Evolutionary conservation across 92 coral and sea anemone species (phyloP).

Genomic region (Blastomussa wellsi): DNA sequence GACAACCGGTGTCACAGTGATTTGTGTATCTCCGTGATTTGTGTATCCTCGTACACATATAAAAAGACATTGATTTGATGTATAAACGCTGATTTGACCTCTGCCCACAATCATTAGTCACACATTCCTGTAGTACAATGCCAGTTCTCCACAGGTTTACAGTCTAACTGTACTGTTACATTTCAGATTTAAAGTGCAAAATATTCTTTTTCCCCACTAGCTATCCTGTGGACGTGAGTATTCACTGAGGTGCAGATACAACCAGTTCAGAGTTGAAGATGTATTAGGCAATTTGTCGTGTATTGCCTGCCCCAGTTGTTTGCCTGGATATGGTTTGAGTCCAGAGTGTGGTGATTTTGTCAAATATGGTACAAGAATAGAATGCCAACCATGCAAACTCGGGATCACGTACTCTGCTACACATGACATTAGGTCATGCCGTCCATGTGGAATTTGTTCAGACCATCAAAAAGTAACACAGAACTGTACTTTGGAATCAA

Average conservation of each 20-base stretch:
- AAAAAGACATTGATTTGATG: too few relatives aligned
- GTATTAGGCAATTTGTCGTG: constrained; percentile 48
- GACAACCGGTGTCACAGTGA: too few relatives aligned
- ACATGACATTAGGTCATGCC: constrained; percentile 38
- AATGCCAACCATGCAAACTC: constrained; percentile 51
- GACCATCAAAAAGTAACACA: constrained; percentile 34
- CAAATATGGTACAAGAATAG: constrained; percentile 14
- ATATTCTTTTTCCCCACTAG: neutral
- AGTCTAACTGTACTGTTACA: neutral
- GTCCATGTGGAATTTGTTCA: constrained; percentile 61
- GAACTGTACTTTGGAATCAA: constrained; percentile 55
- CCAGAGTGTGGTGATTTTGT: constrained; percentile 63
- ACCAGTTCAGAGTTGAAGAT: constrained; percentile 46
- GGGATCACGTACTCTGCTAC: constrained; percentile 59
- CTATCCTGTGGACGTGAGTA: neutral
- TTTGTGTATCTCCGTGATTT: too few relatives aligned
- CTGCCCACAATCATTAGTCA: neutral
- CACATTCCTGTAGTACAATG: neutral
- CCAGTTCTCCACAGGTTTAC: neutral
- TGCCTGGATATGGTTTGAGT: constrained; percentile 47
- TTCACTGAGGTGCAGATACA: constrained; percentile 28
- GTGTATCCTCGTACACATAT: too few relatives aligned
- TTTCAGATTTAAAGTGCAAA: neutral
- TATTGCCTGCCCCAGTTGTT: constrained; percentile 45
- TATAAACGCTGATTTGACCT: neutral